phyloP scores from a whole-genome alignment of 2,797 vertebrate species.

The Acridotheres tristis region DNA sequence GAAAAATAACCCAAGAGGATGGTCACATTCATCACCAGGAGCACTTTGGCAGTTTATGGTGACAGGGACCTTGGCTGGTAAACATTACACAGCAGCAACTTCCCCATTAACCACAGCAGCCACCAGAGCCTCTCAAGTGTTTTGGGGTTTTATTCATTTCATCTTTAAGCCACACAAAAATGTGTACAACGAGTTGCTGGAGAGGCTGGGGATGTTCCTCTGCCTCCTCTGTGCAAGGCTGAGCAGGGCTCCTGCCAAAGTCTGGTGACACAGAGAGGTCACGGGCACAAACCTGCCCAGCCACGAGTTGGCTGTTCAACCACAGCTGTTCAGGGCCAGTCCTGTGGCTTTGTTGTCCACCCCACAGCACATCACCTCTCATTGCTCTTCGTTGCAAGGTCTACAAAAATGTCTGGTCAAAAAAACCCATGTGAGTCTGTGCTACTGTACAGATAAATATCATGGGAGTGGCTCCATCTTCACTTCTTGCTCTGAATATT shows the following conservation, averaged over 20 bases:
- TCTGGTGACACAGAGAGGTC: neutral
- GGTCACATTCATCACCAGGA: neutral
- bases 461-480: neutral
- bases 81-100: neutral
- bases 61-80: neutral
- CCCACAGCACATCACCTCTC: neutral
- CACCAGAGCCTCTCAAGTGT: neutral
- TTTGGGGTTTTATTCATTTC: neutral
- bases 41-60: neutral
- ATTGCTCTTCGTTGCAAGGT: neutral
- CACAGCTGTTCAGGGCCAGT: too few species aligned
- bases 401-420: neutral
- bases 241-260: neutral
- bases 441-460: neutral
- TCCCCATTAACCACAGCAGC: neutral
- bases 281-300: accelerated
- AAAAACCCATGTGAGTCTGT: neutral
- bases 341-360: neutral
- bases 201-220: neutral
- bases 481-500: neutral
- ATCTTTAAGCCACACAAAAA: neutral
- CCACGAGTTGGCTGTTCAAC: neutral
- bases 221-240: neutral
- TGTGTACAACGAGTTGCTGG: neutral
- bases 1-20: neutral